Percentiles rank a stretch among this genome's conserved stretches.
These are phyloP conservation scores for Perca flavescens DNA, from an alignment of 2,113 vertebrate genomes.

Conservation along the genomic window DNA sequence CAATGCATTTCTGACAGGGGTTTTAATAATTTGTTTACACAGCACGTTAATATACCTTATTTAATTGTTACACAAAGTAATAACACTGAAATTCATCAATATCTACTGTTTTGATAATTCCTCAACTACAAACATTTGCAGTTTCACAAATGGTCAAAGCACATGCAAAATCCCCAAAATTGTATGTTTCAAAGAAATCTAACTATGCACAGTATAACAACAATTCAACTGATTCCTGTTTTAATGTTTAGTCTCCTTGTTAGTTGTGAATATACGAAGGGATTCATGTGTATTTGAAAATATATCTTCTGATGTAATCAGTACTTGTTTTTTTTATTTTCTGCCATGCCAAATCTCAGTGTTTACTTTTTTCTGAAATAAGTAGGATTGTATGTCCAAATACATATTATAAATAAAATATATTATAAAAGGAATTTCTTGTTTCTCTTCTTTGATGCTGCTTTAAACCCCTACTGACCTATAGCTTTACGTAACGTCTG, in stretches of 20 bases:
- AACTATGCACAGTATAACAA: background rate
- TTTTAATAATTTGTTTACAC: background rate
- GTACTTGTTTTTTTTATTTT: background rate
- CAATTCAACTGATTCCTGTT: background rate
- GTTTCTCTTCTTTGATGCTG: slow-evolving; percentile 6
- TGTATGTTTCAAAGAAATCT: background rate
- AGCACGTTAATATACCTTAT: background rate
- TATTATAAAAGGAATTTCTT: background rate
- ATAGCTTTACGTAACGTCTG: background rate
- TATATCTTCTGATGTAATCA: background rate
- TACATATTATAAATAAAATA: background rate
- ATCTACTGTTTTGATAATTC: background rate
- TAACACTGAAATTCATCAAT: background rate
- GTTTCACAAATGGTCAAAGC: background rate
- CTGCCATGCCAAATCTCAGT: slow-evolving; percentile 9
- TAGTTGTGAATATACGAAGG: slow-evolving; percentile 2
- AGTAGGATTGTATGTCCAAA: background rate
- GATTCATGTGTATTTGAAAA: slow-evolving; percentile 1
- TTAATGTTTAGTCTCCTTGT: background rate
- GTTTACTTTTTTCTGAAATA: slow-evolving; percentile 19
- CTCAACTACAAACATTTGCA: background rate
- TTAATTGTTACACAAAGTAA: background rate
- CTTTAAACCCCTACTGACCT: background rate
- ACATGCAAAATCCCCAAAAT: background rate
- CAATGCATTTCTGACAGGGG: background rate